A percentile compares a stretch with the other conserved stretches of the same genome.
These are phyloP conservation scores for Apodemus sylvaticus DNA, from an alignment of 2,113 vertebrate genomes.

Conservation along the genomic window DNA sequence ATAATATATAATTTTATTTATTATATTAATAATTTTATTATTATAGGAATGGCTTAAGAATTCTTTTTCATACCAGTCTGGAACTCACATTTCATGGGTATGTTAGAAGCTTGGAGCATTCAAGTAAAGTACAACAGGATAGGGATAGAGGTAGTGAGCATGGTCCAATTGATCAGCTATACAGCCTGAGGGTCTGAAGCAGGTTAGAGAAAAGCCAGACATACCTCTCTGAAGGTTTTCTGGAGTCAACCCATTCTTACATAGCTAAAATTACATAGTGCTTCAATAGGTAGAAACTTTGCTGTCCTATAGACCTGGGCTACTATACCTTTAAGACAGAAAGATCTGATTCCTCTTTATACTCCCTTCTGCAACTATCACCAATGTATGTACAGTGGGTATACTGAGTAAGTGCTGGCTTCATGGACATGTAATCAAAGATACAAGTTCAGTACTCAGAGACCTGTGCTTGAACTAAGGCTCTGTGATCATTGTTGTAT, in stretches of 20 bases:
- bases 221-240: neutral
- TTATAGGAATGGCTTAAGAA: neutral
- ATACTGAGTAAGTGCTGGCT: neutral
- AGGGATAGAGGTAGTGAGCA: neutral
- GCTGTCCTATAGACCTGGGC: neutral
- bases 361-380: neutral
- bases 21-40: neutral
- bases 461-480: neutral
- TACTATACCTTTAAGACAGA: neutral
- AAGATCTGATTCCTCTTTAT: neutral
- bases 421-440: neutral
- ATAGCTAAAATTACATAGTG: neutral
- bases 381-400: too few species aligned
- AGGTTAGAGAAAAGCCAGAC: neutral
- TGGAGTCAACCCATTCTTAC: neutral
- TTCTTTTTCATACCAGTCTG: neutral
- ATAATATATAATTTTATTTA: neutral
- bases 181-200: neutral
- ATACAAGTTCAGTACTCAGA: neutral
- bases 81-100: neutral
- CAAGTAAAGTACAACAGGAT: neutral
- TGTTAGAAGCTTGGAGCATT: neutral
- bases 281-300: neutral
- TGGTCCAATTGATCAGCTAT: neutral
- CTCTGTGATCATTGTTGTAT: neutral